Conservation (phyloP, 2,888 invertebrate species). For the Carterocephalus palaemon region DNA sequence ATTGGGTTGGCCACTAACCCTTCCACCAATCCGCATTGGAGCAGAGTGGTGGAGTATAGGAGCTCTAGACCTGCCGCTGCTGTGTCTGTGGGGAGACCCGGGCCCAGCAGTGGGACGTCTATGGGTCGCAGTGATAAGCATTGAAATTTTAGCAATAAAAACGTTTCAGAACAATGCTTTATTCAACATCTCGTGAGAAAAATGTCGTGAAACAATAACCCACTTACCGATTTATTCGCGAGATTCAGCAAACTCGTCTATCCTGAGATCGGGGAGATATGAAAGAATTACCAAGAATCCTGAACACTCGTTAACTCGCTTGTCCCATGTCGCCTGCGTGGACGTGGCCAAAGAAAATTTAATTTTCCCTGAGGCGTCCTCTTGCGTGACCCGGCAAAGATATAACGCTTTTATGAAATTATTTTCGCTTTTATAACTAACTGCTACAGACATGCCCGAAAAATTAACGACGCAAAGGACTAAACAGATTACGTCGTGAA, state of each 20-base stretch:
- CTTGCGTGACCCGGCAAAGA: slow-evolving; percentile 76
- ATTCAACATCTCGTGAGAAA: slow-evolving; percentile 29
- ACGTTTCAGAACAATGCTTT: slow-evolving; percentile 26
- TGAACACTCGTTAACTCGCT: slow-evolving; percentile 73
- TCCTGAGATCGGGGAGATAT: slow-evolving; percentile 59
- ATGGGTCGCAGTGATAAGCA: neutral
- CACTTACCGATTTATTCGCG: slow-evolving; percentile 33
- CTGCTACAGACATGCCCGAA: slow-evolving; percentile 55
- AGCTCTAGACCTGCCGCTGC: too few species aligned
- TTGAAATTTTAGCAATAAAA: slow-evolving; percentile 1
- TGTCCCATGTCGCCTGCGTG: slow-evolving; percentile 65
- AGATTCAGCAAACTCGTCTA: slow-evolving; percentile 37
- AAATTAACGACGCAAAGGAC: slow-evolving; percentile 55
- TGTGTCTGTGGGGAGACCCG: too few species aligned
- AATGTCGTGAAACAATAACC: slow-evolving; percentile 34
- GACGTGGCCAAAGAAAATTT: slow-evolving; percentile 76
- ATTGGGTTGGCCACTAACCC: too few species aligned
- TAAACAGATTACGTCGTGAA: slow-evolving; percentile 51
- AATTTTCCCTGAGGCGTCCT: slow-evolving; percentile 72
- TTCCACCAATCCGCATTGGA: too few species aligned
- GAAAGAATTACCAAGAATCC: slow-evolving; percentile 68
- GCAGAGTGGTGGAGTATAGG: too few species aligned
- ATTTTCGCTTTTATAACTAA: slow-evolving; percentile 71
- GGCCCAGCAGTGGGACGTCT: too few species aligned
- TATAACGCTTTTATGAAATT: slow-evolving; percentile 76